These are phyloP conservation scores for Aeoliscus strigatus DNA, from an alignment of 2,797 vertebrate species.

Conservation along the genomic window DNA sequence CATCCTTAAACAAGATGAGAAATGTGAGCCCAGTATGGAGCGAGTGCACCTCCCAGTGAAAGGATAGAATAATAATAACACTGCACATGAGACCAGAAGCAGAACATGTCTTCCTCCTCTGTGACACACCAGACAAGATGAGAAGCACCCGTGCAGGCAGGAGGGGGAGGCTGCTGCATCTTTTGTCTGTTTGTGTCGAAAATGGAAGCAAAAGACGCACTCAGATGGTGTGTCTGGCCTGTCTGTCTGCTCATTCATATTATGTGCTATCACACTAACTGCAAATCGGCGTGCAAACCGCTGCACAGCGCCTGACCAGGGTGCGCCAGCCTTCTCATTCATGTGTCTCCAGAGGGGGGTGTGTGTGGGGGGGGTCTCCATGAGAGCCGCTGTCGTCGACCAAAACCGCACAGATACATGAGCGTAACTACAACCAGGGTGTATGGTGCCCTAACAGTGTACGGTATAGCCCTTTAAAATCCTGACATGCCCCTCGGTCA, in stretches of 20 bases:
- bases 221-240: not conserved
- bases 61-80: too few species aligned
- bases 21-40: too few species aligned
- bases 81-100: too few species aligned
- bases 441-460: not conserved
- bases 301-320: constrained; percentile 54
- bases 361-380: constrained; percentile 1
- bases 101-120: constrained; percentile 8
- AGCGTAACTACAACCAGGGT: constrained; percentile 10
- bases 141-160: constrained; percentile 18
- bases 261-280: constrained; percentile 31
- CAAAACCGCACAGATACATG: constrained; percentile 31
- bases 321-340: constrained; percentile 65
- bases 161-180: constrained; percentile 52
- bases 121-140: constrained; percentile 23
- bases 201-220: constrained; percentile 7
- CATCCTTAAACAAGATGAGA: too few species aligned
- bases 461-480: constrained; percentile 24
- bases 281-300: constrained; percentile 38
- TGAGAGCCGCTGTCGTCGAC: constrained; percentile 29
- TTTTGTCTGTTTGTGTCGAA: constrained; percentile 66
- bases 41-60: too few species aligned
- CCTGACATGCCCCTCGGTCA: constrained; percentile 19
- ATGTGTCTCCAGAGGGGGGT: constrained; percentile 39
- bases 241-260: constrained; percentile 47